Conservation (phyloP, 2,113 vertebrate genomes). For the Trematocara stigmaticum region DNA sequence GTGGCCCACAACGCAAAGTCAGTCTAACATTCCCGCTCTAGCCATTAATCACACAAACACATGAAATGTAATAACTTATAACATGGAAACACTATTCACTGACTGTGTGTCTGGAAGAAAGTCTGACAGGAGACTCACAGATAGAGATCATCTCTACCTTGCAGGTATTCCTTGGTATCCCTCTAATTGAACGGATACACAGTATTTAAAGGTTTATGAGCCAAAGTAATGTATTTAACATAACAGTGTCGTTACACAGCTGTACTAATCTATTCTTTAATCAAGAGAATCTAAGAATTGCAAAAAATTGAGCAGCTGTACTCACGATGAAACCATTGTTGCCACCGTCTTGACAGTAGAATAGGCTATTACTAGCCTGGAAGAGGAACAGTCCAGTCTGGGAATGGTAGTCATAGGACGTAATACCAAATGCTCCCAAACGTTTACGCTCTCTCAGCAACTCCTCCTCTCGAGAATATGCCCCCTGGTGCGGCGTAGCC, state of each 20-base stretch:
- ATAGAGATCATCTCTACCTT: neutral
- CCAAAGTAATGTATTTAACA: neutral
- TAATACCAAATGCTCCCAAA: conserved; percentile 93
- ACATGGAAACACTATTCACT: neutral
- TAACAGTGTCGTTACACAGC: neutral
- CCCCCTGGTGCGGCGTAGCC: conserved; percentile 93
- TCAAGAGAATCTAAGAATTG: neutral
- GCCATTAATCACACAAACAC: neutral
- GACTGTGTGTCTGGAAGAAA: neutral
- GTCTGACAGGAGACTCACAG: neutral
- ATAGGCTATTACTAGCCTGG: conserved; percentile 97
- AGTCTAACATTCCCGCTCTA: neutral
- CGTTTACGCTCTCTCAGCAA: conserved; percentile 91
- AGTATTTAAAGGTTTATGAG: neutral
- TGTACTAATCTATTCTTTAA: neutral
- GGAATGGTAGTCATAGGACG: conserved; percentile 93
- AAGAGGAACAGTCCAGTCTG: conserved; percentile 95
- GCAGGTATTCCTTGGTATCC: neutral
- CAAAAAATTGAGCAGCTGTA: neutral
- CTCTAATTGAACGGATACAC: neutral
- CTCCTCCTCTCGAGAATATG: conserved; percentile 94
- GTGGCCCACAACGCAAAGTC: neutral
- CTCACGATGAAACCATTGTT: conserved; percentile 95
- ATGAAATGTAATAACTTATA: neutral
- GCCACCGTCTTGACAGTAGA: conserved; percentile 91